Evolutionary conservation across 1,140 invertebrate genomes (phyloP).

Genomic region (Hypsibius dujardini): DNA sequence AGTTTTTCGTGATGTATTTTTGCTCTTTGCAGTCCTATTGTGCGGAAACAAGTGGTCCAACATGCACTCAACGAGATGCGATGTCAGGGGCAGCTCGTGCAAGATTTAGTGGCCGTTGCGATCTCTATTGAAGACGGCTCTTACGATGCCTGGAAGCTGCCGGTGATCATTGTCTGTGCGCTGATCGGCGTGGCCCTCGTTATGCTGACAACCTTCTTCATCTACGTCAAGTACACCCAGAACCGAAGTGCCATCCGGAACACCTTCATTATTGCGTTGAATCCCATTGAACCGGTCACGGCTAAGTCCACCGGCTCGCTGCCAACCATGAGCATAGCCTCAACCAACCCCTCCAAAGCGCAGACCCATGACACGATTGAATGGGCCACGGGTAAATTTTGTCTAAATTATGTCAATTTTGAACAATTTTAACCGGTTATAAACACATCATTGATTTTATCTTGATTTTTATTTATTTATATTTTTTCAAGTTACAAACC

Average conservation of each 20-base stretch:
- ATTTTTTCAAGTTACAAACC: no score
- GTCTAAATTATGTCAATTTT: no score
- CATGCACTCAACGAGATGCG: constrained; percentile 25
- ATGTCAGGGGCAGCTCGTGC: constrained; percentile 24
- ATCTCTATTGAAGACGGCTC: constrained; percentile 23
- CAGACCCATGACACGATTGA: neutral
- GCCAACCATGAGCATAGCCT: neutral
- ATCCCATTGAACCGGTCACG: neutral
- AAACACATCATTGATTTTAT: no score
- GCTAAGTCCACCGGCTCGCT: neutral
- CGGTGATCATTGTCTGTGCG: constrained; percentile 20
- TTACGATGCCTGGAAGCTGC: constrained; percentile 23
- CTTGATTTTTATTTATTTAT: no score
- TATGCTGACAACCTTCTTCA: neutral
- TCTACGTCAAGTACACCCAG: neutral
- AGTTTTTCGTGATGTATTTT: no score
- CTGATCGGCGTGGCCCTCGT: neutral
- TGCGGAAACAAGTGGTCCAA: constrained; percentile 13
- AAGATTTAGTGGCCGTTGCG: constrained; percentile 23
- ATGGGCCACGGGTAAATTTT: neutral
- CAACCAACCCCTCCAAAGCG: neutral
- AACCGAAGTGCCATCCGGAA: neutral
- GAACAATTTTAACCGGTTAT: no score
- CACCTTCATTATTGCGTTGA: neutral
- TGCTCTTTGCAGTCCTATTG: neutral